Percentiles rank a stretch among this genome's conserved stretches.
phyloP scores from a whole-genome alignment of 2,797 vertebrate species.

The Crypturellus tataupa region DNA sequence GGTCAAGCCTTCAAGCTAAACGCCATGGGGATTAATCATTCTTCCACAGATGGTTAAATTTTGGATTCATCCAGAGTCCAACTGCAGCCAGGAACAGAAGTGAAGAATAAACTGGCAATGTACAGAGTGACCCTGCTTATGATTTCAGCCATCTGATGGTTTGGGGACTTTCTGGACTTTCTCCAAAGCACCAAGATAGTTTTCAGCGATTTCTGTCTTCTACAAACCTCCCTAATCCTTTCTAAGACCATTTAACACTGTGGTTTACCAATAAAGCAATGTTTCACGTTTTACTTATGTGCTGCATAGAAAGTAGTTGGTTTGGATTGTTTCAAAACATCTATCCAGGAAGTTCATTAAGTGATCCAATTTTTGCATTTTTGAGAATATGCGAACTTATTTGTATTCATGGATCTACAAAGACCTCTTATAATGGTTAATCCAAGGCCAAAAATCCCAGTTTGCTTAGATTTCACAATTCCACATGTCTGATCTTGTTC shows the following conservation, averaged over 20 bases:
- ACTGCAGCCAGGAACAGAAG: neutral
- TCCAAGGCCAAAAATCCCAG: neutral
- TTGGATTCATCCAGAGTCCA: too few species aligned
- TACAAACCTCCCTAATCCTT: neutral
- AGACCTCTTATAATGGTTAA: neutral
- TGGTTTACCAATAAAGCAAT: neutral
- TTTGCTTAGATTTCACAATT: neutral
- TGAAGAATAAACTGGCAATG: neutral
- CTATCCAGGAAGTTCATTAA: neutral
- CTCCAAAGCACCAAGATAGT: neutral
- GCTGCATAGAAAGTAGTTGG: neutral
- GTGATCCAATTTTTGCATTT: neutral
- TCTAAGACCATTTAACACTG: neutral
- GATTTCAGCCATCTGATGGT: neutral
- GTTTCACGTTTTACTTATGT: neutral
- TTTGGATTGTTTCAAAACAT: neutral
- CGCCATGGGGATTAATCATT: neutral
- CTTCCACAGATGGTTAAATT: neutral
- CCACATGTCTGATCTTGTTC: neutral
- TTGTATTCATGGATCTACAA: neutral
- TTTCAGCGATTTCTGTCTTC: neutral
- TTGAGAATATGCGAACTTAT: neutral
- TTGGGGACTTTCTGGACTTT: too few species aligned
- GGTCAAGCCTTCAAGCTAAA: neutral
- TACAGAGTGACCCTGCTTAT: neutral